Base-by-base conservation (phyloP, 2,888 invertebrate genomes). In the Agrochola circellaris region DNA sequence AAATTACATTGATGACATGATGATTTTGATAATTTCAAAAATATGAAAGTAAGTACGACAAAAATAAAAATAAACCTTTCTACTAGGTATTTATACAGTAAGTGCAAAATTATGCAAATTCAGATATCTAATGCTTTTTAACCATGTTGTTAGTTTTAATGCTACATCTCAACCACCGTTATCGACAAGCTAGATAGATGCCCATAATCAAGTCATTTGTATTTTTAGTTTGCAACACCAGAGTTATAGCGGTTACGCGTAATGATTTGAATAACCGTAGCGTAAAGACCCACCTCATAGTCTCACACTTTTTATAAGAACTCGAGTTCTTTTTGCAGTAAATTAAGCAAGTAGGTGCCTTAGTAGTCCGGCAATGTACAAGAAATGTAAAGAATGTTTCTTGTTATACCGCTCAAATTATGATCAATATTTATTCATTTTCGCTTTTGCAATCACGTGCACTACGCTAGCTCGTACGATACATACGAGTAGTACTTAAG, bases 181-280 rank as follows among this genome's bases (percentile, higher is more conserved):
- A 82, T 65, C 58, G 45, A 38, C 74, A 64, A 77, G 75, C 65
- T 67, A 81, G 75, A 75, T 68, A 81, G 69, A 77, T 68, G 71
- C 65, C 70, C 58, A 48, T 77, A 81, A 82, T 84, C 51, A 81
- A 84, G 78, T 87, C 71, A 85, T 85, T 88, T 87, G 77, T 83
- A 88, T 76, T 82, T 82, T 85, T 75, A 78, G 76, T 75, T 83
- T 64, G 79, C 80, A 81, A 82, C 78, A 74, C 67, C 76, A 74
- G 65, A 66, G 72, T 69, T 76, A 75, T 73, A 78, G 81, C 75
- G 70, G 88, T 85, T 87, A 81, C 75, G 76, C 77, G 60, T 77
- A 73, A 78, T 86, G 73, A 87, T 87, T 86, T 84, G 74, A 88
- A 88, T 87, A 86, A 82, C 79, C 61, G 82, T 88, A 86, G 61